Base-by-base conservation (phyloP, 2,888 invertebrate species). In the Tryphoninae sp. region DNA sequence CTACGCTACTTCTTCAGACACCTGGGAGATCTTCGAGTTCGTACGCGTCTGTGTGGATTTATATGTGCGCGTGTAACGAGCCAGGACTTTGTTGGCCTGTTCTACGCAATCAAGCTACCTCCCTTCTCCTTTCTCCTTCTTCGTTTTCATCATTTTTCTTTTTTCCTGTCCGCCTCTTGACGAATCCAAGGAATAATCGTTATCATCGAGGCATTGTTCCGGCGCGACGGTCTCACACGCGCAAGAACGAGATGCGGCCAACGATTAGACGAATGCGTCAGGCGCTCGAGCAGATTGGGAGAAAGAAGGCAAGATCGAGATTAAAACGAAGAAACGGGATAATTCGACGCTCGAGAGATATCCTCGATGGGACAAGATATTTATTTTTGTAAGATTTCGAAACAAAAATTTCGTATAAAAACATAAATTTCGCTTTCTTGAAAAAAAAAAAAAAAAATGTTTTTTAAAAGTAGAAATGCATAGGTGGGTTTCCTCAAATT, bases 201-300 rank as follows among this genome's bases (percentile, higher is more conserved):
- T 58, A 74, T 69, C 62, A 73, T 69, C 58, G 62, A 64, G 9
- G 49, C 73, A 81, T 81, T 77, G 72, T 77, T 81, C 42, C 42
- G 23, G 9, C 1, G 26, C 33, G 16, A 69, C 42, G 23, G 13
- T 40, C 13, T 53, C 4, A 8, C 33, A n/a, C 62, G 16, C 22
- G 7, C 9, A 4, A 55, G 9, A 55, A 51, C 49, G 11, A 53
- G 67, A 78, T 67, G 16, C 42, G 26, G 51, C 61, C 53, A 55
- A 40, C 42, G 73, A 73, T 78, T 61, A 61, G 13, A 16, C 64
- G 9, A 40, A 74, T 64, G 55, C 42, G 67, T 16, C 23, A 68
- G 33, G n/a, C 16, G 59, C 16, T 7, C 42, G 49, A 53, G 40
- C 16, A 23, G 33, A 45, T 11, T 11, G 42, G 51, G 26, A 55